Evolutionary conservation across 2,888 invertebrate species (phyloP), one percentile per base, ranked within the genome.

Genomic region (Clepsis dumicolana): DNA sequence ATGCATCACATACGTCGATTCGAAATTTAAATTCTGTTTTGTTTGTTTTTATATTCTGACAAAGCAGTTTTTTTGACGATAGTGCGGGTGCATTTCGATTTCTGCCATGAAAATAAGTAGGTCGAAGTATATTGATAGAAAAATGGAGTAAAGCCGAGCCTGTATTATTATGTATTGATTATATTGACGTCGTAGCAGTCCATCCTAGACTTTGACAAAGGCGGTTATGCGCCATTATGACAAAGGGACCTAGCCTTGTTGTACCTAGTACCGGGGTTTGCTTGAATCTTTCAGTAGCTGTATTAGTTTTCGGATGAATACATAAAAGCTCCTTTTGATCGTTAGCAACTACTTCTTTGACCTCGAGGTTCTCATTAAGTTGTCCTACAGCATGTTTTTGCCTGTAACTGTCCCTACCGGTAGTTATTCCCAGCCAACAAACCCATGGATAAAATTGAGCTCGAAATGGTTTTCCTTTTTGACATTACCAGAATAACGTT

Each of bases 1-100:
- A 73, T 71, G 75, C 73, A 75, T 75, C 74, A 65, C 73, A 72
- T 73, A 70, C 72, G 72, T 72, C 73, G 68, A 59, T 71, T 50
- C 60, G 59, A 64, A 68, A 68, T 68, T 64, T 41, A 68, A 64
- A 68, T 68, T 59, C 24, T 64, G 52, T 59, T 10, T 24, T 41
- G 24, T 57, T 59, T 25, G 52, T 64, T 63, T 63, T 61, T 35
- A n/a, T 41, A 63, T 57, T 56, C 48, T 18, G 18, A 10, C 44
- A 16, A 38, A 50, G 21, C 35, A 29, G 14, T 62, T 50, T 52
- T 52, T 24, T 25, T 24, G 52, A n/a, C 52, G n/a, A 48, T 48
- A 48, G 10, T 3, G 12, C 21, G 12, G 21, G 48, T 21, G 48
- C 10, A 21, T 48, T 48, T 48, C 48, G 21, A 21, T 48, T 48